Percentiles rank a stretch among this genome's conserved stretches.
Evolutionary conservation across 2,888 invertebrate genomes (phyloP).

Genomic region (Caenorhabditis zanzibari): DNA sequence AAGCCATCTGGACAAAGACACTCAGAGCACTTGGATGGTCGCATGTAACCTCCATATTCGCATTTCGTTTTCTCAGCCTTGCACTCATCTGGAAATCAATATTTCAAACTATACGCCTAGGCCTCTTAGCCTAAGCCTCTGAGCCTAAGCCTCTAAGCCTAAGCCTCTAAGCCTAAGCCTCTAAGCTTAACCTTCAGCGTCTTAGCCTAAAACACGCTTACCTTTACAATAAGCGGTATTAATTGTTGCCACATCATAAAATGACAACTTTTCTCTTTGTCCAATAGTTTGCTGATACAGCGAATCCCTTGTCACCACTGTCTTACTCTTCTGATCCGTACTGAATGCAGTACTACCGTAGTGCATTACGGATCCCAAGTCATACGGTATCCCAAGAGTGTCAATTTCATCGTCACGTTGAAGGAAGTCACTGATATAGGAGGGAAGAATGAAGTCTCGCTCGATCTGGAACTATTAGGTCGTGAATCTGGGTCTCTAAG

Average conservation of each 20-base stretch:
- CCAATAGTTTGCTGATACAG: conserved; percentile 83
- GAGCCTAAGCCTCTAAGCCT: no score
- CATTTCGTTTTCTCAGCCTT: conserved; percentile 70
- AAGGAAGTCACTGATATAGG: conserved; percentile 81
- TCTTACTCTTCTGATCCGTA: conserved; percentile 78
- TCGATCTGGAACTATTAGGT: conserved; percentile 61
- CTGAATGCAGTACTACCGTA: conserved; percentile 83
- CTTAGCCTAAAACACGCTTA: conserved; percentile 25
- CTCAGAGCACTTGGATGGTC: conserved; percentile 75
- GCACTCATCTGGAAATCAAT: conserved; percentile 67
- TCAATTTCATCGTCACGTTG: conserved; percentile 71
- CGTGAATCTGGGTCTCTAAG: no score
- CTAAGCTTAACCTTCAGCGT: no score
- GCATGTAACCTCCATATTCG: conserved; percentile 81
- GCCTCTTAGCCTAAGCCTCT: no score
- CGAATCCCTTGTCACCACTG: conserved; percentile 80
- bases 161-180: no score
- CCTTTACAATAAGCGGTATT: conserved; percentile 82
- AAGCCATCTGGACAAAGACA: conserved; percentile 83
- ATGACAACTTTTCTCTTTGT: conserved; percentile 82
- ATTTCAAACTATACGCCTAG: neutral
- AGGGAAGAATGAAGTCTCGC: conserved; percentile 77
- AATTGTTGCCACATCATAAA: conserved; percentile 80
- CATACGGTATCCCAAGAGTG: conserved; percentile 80
- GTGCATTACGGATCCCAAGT: conserved; percentile 82